Evolutionary conservation across 2,113 vertebrate species (phyloP).

Genomic region (Gobiocypris rarus): DNA sequence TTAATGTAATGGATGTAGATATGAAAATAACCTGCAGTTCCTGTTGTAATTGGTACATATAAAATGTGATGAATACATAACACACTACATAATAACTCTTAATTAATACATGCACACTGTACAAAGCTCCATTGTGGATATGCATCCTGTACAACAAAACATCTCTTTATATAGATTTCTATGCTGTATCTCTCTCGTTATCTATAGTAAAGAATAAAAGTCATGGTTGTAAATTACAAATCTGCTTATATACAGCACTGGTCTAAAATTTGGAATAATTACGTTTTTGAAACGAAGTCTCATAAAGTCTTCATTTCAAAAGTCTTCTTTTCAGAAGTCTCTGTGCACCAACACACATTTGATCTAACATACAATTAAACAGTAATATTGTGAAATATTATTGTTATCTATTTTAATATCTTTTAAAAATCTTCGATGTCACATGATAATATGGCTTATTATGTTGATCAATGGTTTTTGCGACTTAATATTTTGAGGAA

Average conservation of each 20-base stretch:
- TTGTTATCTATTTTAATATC: no score
- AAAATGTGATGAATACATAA: conserved; percentile 52
- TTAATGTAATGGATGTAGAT: conserved; percentile 51
- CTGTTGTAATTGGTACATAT: conserved; percentile 42
- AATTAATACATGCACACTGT: conserved; percentile 35
- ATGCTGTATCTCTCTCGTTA: background rate
- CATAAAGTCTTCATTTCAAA: no score
- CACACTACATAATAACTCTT: conserved; percentile 26
- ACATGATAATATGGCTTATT: no score
- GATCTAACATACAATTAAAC: no score
- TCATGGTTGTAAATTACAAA: background rate
- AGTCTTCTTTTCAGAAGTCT: no score
- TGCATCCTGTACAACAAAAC: background rate
- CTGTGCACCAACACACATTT: no score
- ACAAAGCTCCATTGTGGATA: background rate
- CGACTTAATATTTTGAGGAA: no score
- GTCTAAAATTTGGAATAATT: no score
- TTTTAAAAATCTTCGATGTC: no score
- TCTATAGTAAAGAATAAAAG: background rate
- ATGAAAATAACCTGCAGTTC: conserved; percentile 53
- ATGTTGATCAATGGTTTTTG: no score
- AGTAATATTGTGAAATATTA: no score
- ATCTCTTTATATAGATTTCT: background rate
- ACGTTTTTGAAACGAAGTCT: no score
- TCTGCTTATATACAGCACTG: background rate